A percentile compares a stretch with the other conserved stretches of the same genome.
These are phyloP conservation scores for Strigamia maritima DNA, from an alignment of 2,888 invertebrate genomes.

Conservation along the genomic window DNA sequence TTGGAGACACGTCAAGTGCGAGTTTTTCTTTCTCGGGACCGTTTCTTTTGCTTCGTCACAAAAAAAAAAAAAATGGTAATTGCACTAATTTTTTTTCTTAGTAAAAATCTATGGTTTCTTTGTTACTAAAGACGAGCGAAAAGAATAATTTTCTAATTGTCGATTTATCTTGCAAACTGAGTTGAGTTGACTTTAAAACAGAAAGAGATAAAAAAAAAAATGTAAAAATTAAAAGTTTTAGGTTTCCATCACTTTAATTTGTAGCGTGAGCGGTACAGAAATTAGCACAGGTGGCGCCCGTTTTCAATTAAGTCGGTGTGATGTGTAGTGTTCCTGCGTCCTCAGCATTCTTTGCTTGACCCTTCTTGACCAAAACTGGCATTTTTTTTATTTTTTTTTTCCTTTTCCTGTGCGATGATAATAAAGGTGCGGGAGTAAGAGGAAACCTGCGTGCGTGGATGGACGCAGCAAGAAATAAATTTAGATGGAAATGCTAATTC, in stretches of 20 bases:
- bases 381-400: background rate
- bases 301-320: slow-evolving; percentile 32
- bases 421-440: slow-evolving; percentile 1
- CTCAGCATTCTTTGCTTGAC: slow-evolving; percentile 28
- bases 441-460: background rate
- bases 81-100: background rate
- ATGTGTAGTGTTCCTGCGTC: slow-evolving; percentile 34
- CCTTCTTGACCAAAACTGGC: slow-evolving; percentile 28
- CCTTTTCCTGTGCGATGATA: slow-evolving; percentile 13
- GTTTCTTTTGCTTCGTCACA: slow-evolving; percentile 3
- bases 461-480: slow-evolving; percentile 1
- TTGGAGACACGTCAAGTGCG: slow-evolving; percentile 34
- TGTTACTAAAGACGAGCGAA: background rate
- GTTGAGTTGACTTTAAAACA: background rate
- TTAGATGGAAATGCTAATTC: slow-evolving; percentile 31
- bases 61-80: background rate
- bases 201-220: background rate
- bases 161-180: slow-evolving; percentile 16
- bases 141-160: slow-evolving; percentile 31
- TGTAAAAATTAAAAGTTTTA: background rate
- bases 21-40: slow-evolving; percentile 5
- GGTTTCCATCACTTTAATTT: slow-evolving; percentile 24
- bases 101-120: slow-evolving; percentile 8
- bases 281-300: slow-evolving; percentile 32
- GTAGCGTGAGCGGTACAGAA: slow-evolving; percentile 12